Base-by-base conservation (phyloP, 2,888 invertebrate species). In the Drosophila anomelani region DNA sequence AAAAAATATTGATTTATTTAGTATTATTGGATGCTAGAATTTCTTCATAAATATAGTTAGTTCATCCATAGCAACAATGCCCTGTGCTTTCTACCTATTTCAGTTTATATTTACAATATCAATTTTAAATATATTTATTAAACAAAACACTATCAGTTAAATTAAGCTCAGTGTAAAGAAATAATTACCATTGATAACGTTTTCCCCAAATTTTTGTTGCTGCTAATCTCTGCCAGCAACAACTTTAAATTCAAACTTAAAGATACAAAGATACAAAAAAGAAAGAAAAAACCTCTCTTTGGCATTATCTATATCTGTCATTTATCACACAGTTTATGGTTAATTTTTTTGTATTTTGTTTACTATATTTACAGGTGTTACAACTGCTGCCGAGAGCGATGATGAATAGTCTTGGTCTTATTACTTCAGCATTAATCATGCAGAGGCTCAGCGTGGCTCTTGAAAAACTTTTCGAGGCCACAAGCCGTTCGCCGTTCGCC, bases 391-490 rank as follows among this genome's bases (percentile, higher is more conserved):
- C 20, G 20, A 1, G 20, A 20, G 20, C 20, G 17, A 20, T 36
- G 51, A 51, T 51, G 15, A 36, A 51, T 51, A 15, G 51, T 23
- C 15, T 20, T 12, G 15, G 20, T 15, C 15, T 51, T 51, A 51
- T 51, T 34, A 20, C 15, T 23, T 36, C 1, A 10, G 34, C 51
- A 51, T 51, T 51, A 51, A 51, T 51, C 51, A 20, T 51, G 32
- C 20, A 15, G 13, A 8, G 49, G 13, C 7, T 20, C 20, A 20
- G 20, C 20, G 20, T 9, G 17, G 20, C 4, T 34, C 29, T 29
- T 29, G 29, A 29, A 9, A 51, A 51, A 51, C 15, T 26, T 51
- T 51, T 51, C 34, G 51, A 23, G 51, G 51, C 34, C 51, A 51
- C 51, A 51, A 36, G 34, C 15, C 20, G 8, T 39, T 20, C 10